Percentiles rank a stretch among this genome's conserved stretches.
phyloP scores from a whole-genome alignment of 2,797 vertebrate genomes.

The Hypotaenidia philippensis region DNA sequence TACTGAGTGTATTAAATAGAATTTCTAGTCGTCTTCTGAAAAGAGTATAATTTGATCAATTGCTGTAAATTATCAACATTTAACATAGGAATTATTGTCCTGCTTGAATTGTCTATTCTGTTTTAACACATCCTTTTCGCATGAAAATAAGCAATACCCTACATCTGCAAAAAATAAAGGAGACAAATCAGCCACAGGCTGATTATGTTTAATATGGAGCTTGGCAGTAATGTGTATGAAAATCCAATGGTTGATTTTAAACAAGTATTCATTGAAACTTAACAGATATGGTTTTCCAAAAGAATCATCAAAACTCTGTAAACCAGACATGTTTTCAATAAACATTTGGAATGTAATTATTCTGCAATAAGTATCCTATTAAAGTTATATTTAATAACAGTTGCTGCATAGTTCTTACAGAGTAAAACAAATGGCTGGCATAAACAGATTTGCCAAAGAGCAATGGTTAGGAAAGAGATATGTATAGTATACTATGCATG shows the following conservation, averaged over 20 bases:
- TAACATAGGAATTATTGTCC: background rate
- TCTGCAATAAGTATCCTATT: conserved; percentile 1
- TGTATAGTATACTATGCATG: background rate
- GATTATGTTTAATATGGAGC: background rate
- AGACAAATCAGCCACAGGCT: background rate
- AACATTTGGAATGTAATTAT: conserved; percentile 47
- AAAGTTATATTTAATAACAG: conserved; percentile 18
- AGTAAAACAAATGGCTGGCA: background rate
- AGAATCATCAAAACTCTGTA: background rate
- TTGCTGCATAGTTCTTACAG: background rate
- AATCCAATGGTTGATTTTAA: conserved; percentile 14
- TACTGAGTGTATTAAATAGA: background rate
- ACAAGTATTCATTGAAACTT: conserved; percentile 27
- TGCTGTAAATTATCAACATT: background rate
- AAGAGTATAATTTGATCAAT: background rate
- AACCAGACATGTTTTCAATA: conserved; percentile 33
- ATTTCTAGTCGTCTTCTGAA: background rate
- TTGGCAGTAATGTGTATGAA: conserved; percentile 28
- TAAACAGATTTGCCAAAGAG: background rate
- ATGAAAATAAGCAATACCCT: background rate
- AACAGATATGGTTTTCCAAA: conserved; percentile 49
- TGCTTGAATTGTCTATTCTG: background rate
- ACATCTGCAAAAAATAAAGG: conserved; percentile 6
- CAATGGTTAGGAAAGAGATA: background rate
- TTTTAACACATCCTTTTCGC: background rate